Conservation (phyloP, 1,140 invertebrate species). For the Planococcus citri region DNA sequence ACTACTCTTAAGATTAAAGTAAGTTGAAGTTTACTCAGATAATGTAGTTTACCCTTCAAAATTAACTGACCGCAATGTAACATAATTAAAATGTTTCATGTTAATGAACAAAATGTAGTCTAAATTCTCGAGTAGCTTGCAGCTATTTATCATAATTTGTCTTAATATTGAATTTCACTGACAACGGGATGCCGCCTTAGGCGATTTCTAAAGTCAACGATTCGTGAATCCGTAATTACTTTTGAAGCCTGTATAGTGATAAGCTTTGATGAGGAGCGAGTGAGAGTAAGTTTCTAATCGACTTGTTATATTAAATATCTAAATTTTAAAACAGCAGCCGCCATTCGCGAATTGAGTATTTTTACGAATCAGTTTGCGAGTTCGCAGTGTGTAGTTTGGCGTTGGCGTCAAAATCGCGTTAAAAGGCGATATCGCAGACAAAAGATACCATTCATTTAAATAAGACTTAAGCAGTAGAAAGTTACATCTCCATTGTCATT, state of each 20-base stretch:
- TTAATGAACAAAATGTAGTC: background rate
- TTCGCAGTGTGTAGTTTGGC: too few relatives aligned
- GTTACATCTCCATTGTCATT: slow-evolving; percentile 13
- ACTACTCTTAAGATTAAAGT: background rate
- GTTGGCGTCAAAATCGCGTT: too few relatives aligned
- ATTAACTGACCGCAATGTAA: slow-evolving; percentile 6
- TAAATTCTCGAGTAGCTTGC: background rate
- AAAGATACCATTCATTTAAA: background rate
- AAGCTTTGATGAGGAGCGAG: background rate
- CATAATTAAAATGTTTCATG: slow-evolving; percentile 3
- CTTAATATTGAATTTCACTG: slow-evolving; percentile 4
- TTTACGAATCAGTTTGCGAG: too few relatives aligned
- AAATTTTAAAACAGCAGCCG: too few relatives aligned
- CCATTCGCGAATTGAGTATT: too few relatives aligned
- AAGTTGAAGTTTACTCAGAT: background rate
- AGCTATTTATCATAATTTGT: slow-evolving; percentile 8
- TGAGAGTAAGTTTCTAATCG: background rate
- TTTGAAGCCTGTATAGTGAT: background rate
- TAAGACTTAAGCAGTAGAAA: slow-evolving; percentile 8
- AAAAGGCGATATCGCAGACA: background rate
- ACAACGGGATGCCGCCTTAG: background rate
- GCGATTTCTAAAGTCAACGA: background rate
- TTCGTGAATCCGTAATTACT: background rate
- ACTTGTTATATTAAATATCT: background rate
- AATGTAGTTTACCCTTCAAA: background rate